Conservation (phyloP, 2,888 invertebrate species). For the Epiblema foenella region DNA sequence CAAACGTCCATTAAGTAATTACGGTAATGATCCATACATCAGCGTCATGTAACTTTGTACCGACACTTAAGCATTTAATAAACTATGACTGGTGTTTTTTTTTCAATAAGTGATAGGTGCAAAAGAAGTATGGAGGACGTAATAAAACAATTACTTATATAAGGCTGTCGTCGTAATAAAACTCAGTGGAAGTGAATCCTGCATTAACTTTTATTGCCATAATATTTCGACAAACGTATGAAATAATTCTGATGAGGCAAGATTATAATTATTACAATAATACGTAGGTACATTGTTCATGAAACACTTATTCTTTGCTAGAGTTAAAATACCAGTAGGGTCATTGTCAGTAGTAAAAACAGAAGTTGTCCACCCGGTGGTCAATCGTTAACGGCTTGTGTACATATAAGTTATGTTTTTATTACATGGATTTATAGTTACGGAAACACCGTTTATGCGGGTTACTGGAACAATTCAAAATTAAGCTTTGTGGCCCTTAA, state of each 20-base stretch:
- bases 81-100: constrained; percentile 16
- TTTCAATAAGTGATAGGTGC: neutral
- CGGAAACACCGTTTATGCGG: no score
- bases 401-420: no score
- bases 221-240: constrained; percentile 32
- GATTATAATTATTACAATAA: constrained; percentile 1
- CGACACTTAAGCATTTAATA: constrained; percentile 13
- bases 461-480: no score
- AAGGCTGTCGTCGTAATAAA: constrained; percentile 12
- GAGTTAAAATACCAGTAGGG: neutral
- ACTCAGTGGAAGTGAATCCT: neutral
- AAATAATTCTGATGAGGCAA: constrained; percentile 31
- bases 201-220: constrained; percentile 34
- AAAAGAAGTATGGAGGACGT: neutral
- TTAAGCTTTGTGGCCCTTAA: no score
- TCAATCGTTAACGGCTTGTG: no score
- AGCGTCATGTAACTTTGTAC: constrained; percentile 10
- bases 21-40: neutral
- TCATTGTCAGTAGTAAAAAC: no score
- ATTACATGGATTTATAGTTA: no score
- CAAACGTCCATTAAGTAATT: constrained; percentile 15
- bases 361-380: no score
- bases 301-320: neutral
- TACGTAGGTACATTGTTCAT: constrained; percentile 13
- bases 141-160: neutral